Evolutionary conservation across 2,888 invertebrate genomes (phyloP), one percentile per base, ranked within the genome.

Genomic region (Rhamnusium bicolor): DNA sequence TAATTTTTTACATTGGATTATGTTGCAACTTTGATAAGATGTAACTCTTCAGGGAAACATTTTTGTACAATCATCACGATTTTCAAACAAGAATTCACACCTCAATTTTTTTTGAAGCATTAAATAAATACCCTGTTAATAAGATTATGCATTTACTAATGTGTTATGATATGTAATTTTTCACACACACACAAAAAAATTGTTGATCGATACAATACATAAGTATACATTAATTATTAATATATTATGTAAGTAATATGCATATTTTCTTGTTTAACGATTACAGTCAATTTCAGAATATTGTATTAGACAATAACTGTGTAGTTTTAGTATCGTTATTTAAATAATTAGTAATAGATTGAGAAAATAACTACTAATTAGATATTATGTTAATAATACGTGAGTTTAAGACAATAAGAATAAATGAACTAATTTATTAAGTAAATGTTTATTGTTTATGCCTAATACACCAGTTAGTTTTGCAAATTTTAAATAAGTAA

Each of bases 281-380:
- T 29, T 21, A 47, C 40, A 65, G 71, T 71, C 71, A 71, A 71
- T 71, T 71, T 58, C 54, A 56, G n/a, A 65, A 21, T 40, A 27
- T 49, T 49, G 29, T 62, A 46, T 63, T 32, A 65, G 53, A 65
- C 53, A 61, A 61, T 61, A 61, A 46, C 14, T 60, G 18, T 60
- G 18, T 60, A 32, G 18, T 18, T 32, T 32, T 60, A 60, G 29
- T 53, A n/a, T 65, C 12, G 53, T 53, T 51, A 27, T 65, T 16
- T 27, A 46, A 46, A 19, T 19, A 21, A 46, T 46, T 61, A 61
- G 61, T 10, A 21, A 10, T 61, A 46, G 18, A 21, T 8, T 16
- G 12, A 61, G 10, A 32, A 58, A 29, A 58, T 40, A 40, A n/a
- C 40, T 14, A 40, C 12, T 32, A 61, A n/a, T 21, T 19, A 12